phyloP scores from a whole-genome alignment of 1,140 invertebrate genomes.

The Anthonomus grandis region DNA sequence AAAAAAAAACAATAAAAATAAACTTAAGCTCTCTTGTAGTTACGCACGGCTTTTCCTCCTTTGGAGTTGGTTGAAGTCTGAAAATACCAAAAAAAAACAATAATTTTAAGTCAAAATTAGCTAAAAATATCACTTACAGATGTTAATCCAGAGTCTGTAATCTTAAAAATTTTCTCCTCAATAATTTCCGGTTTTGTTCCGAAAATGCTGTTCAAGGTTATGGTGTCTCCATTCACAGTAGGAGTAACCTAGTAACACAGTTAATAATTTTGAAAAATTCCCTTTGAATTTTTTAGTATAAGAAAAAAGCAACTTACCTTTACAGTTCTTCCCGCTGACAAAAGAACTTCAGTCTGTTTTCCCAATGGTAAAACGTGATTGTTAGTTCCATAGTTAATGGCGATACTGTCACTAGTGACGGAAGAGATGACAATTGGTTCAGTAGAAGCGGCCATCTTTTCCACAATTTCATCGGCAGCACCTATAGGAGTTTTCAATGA shows the following conservation, averaged over 20 bases:
- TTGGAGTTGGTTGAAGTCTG: constrained; percentile 11
- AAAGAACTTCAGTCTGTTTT: not conserved
- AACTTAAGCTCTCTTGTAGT: constrained; percentile 7
- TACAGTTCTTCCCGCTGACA: not conserved
- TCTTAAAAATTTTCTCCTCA: constrained; percentile 2
- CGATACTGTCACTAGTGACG: not conserved
- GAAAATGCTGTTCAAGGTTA: constrained; percentile 7
- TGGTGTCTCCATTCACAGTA: constrained; percentile 10
- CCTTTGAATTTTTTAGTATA: too few species aligned
- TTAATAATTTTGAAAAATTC: not conserved
- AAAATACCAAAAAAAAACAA: too few species aligned
- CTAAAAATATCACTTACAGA: not conserved
- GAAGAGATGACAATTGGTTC: not conserved
- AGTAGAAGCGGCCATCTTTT: not conserved
- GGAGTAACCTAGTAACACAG: constrained; percentile 1
- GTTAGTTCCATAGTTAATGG: not conserved
- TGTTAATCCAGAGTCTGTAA: constrained; percentile 4
- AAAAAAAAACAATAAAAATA: too few species aligned
- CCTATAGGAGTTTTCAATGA: too few species aligned
- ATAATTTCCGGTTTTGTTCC: not conserved
- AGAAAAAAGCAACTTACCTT: not conserved
- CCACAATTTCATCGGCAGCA: not conserved
- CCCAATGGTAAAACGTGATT: constrained; percentile 1
- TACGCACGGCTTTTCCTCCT: constrained; percentile 4
- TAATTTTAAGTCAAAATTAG: too few species aligned